phyloP scores from a whole-genome alignment of 2,113 vertebrate species.

The Thamnaconus septentrionalis region DNA sequence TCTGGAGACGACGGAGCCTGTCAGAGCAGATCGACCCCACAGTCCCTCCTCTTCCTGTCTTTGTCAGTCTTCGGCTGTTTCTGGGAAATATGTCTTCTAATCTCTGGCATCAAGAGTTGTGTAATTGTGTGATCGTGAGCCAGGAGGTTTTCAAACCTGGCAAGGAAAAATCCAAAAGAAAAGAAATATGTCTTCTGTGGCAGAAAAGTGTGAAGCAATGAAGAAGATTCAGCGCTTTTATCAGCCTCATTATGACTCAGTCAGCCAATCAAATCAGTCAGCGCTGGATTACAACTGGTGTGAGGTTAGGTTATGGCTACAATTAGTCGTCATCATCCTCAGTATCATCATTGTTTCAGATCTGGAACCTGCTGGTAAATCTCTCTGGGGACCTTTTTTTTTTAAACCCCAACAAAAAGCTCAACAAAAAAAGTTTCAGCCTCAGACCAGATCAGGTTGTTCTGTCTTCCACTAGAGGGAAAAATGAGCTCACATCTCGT shows the following conservation, averaged over 20 bases:
- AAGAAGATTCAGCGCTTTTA: background rate
- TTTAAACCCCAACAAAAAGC: no score
- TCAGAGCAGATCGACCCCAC: constrained; percentile 6
- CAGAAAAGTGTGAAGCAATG: constrained; percentile 13
- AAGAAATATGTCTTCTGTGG: constrained; percentile 8
- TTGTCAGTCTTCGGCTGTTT: constrained; percentile 9
- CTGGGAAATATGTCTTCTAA: constrained; percentile 40
- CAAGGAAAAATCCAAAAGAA: background rate
- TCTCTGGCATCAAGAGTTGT: constrained; percentile 47
- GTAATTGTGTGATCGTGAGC: constrained; percentile 40
- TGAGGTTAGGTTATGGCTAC: background rate
- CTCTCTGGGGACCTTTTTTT: no score
- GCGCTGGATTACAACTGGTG: no score
- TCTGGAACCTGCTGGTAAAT: no score
- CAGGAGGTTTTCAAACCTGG: background rate
- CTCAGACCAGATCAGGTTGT: no score
- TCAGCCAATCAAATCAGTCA: no score
- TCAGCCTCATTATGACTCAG: no score
- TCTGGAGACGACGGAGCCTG: constrained; percentile 16
- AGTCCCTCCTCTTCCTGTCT: background rate
- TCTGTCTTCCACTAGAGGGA: constrained; percentile 13
- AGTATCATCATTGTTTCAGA: no score
- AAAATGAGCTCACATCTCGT: constrained; percentile 31
- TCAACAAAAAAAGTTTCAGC: no score
- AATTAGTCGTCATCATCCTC: no score